These are phyloP conservation scores for Creontiades dilutus DNA, from an alignment of 2,888 invertebrate species.

Conservation along the genomic window DNA sequence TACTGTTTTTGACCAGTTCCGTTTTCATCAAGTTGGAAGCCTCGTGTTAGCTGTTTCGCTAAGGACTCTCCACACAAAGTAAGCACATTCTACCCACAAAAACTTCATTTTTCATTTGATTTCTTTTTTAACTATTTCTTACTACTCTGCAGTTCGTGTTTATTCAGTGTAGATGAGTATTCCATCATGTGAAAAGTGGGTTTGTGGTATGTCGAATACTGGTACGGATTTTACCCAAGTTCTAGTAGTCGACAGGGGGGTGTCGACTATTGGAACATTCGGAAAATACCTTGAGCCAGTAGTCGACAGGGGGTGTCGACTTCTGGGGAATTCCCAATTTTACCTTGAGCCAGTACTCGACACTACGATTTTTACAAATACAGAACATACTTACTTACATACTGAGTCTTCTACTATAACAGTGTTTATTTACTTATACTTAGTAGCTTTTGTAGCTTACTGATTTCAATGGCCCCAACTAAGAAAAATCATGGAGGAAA, in stretches of 20 bases:
- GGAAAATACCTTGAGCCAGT: conserved; percentile 24
- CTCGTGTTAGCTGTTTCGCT: conserved; percentile 46
- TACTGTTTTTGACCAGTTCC: conserved; percentile 56
- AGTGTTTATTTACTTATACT: neutral
- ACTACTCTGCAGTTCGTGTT: conserved; percentile 34
- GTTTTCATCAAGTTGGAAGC: conserved; percentile 58
- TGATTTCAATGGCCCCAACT: conserved; percentile 59
- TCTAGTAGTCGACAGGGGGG: conserved; percentile 59
- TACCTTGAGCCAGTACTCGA: conserved; percentile 53
- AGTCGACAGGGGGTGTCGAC: conserved; percentile 65
- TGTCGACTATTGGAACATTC: conserved; percentile 43
- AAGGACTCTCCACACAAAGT: conserved; percentile 31
- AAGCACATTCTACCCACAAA: conserved; percentile 27
- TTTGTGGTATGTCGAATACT: conserved; percentile 65
- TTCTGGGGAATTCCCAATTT: conserved; percentile 21
- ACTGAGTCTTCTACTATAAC: conserved; percentile 44
- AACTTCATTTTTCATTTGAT: conserved; percentile 57
- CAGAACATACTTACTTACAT: conserved; percentile 22
- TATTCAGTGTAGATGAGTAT: conserved; percentile 52
- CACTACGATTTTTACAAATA: conserved; percentile 51
- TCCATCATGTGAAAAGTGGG: conserved; percentile 48
- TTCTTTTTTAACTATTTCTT: conserved; percentile 50
- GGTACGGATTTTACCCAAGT: conserved; percentile 65
- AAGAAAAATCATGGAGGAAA: conserved; percentile 62
- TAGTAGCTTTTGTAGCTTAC: conserved; percentile 55